phyloP scores from a whole-genome alignment of 1,140 invertebrate species.

The Drosophila bifasciata region DNA sequence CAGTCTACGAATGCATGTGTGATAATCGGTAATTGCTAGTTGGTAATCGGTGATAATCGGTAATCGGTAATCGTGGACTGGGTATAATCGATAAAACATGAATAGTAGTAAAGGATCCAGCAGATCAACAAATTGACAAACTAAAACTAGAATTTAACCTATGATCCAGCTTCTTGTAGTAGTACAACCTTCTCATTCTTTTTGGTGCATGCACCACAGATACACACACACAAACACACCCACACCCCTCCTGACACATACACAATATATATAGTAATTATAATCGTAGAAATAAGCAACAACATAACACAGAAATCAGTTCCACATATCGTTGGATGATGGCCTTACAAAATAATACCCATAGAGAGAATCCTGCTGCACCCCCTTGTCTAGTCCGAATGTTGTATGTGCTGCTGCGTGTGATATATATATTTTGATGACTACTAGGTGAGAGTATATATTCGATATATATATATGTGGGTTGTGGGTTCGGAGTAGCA shows the following conservation, averaged over 20 bases:
- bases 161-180: conserved; percentile 53
- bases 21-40: conserved; percentile 18
- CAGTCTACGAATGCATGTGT: conserved; percentile 75
- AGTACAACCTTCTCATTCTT: conserved; percentile 53
- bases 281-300: conserved; percentile 42
- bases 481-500: conserved; percentile 16
- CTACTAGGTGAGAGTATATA: conserved; percentile 26
- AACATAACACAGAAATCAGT: conserved; percentile 12
- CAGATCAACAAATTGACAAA: conserved; percentile 5
- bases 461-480: conserved; percentile 23
- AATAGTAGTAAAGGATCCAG: no score
- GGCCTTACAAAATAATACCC: conserved; percentile 72
- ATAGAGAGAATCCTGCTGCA: conserved; percentile 60
- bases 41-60: conserved; percentile 16
- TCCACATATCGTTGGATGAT: conserved; percentile 26
- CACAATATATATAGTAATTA: conserved; percentile 29
- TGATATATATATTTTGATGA: no score
- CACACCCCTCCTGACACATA: conserved; percentile 9
- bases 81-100: no score
- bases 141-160: conserved; percentile 52
- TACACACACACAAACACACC: not conserved
- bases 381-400: conserved; percentile 3
- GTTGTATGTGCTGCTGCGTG: no score
- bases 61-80: conserved; percentile 1
- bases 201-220: no score